These are phyloP conservation scores for Zaprionus ornatus DNA, from an alignment of 1,140 invertebrate species.

Conservation along the genomic window DNA sequence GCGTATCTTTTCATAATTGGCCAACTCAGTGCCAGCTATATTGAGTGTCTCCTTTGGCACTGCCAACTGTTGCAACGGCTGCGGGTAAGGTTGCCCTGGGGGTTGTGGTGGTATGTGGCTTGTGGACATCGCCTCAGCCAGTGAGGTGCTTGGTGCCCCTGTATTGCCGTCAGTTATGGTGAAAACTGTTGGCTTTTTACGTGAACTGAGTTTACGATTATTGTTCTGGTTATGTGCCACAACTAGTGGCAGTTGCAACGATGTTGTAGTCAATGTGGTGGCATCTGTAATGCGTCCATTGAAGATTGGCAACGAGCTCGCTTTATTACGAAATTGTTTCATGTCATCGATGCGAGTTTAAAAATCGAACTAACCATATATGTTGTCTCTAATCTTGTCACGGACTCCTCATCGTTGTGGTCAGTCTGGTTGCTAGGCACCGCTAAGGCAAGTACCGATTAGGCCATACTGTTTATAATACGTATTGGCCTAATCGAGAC, in stretches of 20 bases:
- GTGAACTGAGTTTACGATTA: conserved; percentile 17
- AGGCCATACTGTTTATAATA: not conserved
- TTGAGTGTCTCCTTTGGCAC: conserved; percentile 49
- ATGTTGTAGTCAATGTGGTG: conserved; percentile 66
- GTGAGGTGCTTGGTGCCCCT: conserved; percentile 53
- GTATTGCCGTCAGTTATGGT: conserved; percentile 70
- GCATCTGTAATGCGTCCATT: conserved; percentile 76
- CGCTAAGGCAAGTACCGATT: not conserved
- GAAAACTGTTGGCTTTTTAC: conserved; percentile 59
- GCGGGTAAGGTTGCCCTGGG: conserved; percentile 3
- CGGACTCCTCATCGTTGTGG: conserved; percentile 59
- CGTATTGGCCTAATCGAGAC: conserved; percentile 10
- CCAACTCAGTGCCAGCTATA: conserved; percentile 62
- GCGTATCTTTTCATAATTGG: conserved; percentile 77
- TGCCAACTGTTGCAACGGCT: conserved; percentile 47
- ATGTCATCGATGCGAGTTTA: conserved; percentile 37
- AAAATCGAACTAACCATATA: conserved; percentile 41
- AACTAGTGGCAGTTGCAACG: conserved; percentile 56
- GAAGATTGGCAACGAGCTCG: conserved; percentile 74
- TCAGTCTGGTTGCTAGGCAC: conserved; percentile 66
- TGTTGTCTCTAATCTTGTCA: conserved; percentile 41
- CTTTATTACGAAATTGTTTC: conserved; percentile 75
- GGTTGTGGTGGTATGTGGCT: conserved; percentile 30
- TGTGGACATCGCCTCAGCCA: conserved; percentile 62
- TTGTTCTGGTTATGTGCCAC: conserved; percentile 18